Evolutionary conservation across 2,888 invertebrate species (phyloP).

Genomic region (Heliconius sara): DNA sequence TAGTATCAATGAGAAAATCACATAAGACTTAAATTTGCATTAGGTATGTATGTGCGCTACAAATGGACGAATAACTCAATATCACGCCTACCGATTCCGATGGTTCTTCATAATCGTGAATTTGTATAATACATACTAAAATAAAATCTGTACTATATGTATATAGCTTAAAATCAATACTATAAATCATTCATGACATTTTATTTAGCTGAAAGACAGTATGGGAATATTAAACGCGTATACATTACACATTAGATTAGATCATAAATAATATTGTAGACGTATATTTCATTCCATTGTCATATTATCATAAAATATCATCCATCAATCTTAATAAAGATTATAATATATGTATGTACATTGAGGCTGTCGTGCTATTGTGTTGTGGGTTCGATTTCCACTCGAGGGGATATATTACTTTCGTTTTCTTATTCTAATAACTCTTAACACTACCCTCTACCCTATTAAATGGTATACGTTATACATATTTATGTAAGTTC

Average conservation of each 20-base stretch:
- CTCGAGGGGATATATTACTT: not conserved
- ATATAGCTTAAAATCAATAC: not conserved
- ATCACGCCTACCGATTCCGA: too few relatives aligned
- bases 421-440: too few relatives aligned
- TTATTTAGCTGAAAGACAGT: not conserved
- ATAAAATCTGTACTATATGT: not conserved
- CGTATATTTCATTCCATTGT: not conserved
- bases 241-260: not conserved
- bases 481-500: not conserved
- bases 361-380: not conserved
- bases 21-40: too few relatives aligned
- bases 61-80: too few relatives aligned
- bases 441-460: not conserved
- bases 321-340: not conserved
- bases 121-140: too few relatives aligned
- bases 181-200: not conserved
- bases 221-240: not conserved
- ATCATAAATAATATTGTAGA: not conserved
- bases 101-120: too few relatives aligned
- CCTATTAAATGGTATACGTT: too few relatives aligned
- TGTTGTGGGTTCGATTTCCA: not conserved
- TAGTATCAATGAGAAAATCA: too few relatives aligned
- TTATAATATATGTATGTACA: not conserved
- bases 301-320: not conserved
- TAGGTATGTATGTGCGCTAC: too few relatives aligned